Conservation (phyloP, 1,140 invertebrate genomes). For the Meteorus sp. region DNA sequence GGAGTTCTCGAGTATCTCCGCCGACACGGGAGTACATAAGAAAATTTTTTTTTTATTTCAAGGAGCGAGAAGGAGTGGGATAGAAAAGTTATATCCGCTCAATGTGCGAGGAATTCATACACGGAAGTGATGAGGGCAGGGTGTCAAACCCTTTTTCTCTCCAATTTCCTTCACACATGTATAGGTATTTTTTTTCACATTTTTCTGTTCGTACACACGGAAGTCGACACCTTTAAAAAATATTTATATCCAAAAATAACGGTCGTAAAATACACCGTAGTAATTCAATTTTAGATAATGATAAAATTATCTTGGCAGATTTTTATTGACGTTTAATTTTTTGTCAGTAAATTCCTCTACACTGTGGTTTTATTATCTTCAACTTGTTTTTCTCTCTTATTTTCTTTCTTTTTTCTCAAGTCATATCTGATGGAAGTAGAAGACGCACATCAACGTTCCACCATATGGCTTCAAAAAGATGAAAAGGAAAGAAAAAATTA, state of each 20-base stretch:
- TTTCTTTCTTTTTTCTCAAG: too few species aligned
- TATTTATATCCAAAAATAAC: neutral
- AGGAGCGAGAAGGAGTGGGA: constrained; percentile 26
- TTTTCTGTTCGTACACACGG: too few species aligned
- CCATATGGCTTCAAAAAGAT: too few species aligned
- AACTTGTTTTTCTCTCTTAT: too few species aligned
- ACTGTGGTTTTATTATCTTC: too few species aligned
- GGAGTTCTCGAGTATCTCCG: too few species aligned
- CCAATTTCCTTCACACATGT: neutral
- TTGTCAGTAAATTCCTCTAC: too few species aligned
- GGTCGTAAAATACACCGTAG: too few species aligned
- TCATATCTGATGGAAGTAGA: neutral
- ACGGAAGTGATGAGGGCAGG: constrained; percentile 31
- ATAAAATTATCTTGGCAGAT: neutral
- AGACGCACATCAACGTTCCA: too few species aligned
- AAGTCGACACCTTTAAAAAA: neutral
- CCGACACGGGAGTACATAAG: neutral
- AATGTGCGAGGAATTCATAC: constrained; percentile 34
- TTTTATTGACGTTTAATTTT: too few species aligned
- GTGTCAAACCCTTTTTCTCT: neutral
- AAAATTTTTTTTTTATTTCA: neutral
- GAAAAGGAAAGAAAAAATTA: too few species aligned
- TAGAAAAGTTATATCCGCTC: too few species aligned
- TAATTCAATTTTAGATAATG: neutral
- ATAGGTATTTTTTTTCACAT: neutral